Conservation (phyloP, 2,888 invertebrate genomes). For the Drosophila monieri region DNA sequence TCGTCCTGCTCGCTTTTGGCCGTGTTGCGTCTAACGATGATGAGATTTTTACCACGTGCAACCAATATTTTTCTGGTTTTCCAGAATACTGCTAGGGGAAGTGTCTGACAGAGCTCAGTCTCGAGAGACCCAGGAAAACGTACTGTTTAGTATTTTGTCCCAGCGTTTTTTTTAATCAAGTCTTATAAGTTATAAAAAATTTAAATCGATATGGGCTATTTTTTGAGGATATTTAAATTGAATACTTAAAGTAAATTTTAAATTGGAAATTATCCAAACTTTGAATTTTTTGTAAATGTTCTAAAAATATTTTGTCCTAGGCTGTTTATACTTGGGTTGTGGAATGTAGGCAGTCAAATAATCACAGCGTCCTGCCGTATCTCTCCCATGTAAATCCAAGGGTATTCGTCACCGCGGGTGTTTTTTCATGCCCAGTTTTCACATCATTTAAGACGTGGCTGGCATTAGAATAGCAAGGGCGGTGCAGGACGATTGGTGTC, state of each 20-base stretch:
- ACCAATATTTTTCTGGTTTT: slow-evolving; percentile 39
- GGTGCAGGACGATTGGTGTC: slow-evolving; percentile 12
- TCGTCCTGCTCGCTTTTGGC: slow-evolving; percentile 9
- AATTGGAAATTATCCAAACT: no score
- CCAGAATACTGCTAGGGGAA: slow-evolving; percentile 4
- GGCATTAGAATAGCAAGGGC: slow-evolving; percentile 60
- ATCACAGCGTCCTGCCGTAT: no score
- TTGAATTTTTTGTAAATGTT: no score
- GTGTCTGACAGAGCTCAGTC: not conserved
- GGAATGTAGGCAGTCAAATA: not conserved
- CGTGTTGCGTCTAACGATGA: slow-evolving; percentile 1
- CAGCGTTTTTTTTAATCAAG: not conserved
- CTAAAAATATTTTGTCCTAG: no score
- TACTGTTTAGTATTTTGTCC: not conserved
- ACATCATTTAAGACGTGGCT: slow-evolving; percentile 66
- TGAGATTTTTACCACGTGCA: slow-evolving; percentile 67
- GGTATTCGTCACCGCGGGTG: no score
- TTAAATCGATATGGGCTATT: no score
- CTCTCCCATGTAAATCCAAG: not conserved
- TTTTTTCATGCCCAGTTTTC: no score
- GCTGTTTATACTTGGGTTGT: no score
- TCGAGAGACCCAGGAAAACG: not conserved
- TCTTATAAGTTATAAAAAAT: not conserved
- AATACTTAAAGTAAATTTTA: no score
- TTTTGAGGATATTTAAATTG: no score